phyloP scores from a whole-genome alignment of 1,140 invertebrate genomes.

The Drosophila virilis region DNA sequence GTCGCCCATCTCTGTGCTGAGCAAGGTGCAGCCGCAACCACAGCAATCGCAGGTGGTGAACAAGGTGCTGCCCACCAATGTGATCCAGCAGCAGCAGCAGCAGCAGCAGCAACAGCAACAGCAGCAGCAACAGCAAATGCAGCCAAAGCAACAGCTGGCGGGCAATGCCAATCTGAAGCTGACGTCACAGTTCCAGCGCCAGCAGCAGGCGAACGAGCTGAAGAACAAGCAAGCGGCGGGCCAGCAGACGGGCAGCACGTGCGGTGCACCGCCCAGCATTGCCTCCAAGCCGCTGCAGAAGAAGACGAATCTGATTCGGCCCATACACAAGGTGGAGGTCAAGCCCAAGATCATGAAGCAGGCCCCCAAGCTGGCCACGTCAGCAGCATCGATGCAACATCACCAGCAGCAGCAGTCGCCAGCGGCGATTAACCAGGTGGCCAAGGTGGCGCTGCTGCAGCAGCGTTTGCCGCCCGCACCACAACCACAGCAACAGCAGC shows the following conservation, averaged over 20 bases:
- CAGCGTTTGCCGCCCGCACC: conserved; percentile 42
- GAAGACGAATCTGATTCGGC: conserved; percentile 73
- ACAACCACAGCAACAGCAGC: conserved; percentile 33
- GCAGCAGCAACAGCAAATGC: conserved; percentile 26
- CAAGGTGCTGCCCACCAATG: conserved; percentile 73
- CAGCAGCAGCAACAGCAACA: conserved; percentile 24
- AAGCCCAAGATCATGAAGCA: conserved; percentile 79
- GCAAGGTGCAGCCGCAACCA: conserved; percentile 68
- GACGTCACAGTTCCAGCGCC: conserved; percentile 24
- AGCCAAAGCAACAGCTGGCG: conserved; percentile 1
- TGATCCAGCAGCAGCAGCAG: conserved; percentile 55
- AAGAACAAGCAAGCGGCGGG: conserved; percentile 23
- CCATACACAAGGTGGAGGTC: conserved; percentile 77
- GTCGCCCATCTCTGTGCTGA: conserved; percentile 46
- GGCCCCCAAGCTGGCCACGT: conserved; percentile 35
- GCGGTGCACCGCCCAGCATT: conserved; percentile 68
- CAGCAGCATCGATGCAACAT: background rate
- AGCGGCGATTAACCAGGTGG: conserved; percentile 26
- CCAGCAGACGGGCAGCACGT: conserved; percentile 52
- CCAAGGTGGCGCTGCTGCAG: conserved; percentile 49
- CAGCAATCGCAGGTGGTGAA: conserved; percentile 76
- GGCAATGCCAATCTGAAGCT: conserved; percentile 26
- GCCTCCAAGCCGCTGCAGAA: conserved; percentile 73
- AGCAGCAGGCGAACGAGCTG: conserved; percentile 7
- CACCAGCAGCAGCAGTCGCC: conserved; percentile 42